Percentiles rank a stretch among this genome's conserved stretches.
These are phyloP conservation scores for Nixonia krombeini DNA, from an alignment of 1,140 invertebrate genomes.

Conservation along the genomic window DNA sequence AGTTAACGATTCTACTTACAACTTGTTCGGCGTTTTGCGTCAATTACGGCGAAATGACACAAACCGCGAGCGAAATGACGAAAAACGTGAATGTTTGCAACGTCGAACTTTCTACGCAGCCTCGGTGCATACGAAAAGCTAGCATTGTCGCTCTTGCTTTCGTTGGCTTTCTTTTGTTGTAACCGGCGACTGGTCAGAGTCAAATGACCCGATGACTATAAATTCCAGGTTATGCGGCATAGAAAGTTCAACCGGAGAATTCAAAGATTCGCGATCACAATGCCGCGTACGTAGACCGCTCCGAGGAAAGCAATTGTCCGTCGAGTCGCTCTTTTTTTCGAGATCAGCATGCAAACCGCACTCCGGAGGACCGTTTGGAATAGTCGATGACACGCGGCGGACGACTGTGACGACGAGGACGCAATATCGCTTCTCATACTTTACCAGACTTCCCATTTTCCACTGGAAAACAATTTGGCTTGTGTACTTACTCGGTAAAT, in stretches of 20 bases:
- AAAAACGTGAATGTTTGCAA: too few relatives aligned
- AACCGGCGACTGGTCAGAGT: constrained; percentile 17
- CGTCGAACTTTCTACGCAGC: constrained; percentile 29
- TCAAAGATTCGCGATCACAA: constrained; percentile 18
- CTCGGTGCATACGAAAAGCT: constrained; percentile 38
- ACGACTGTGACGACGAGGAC: too few relatives aligned
- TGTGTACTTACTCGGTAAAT: too few relatives aligned
- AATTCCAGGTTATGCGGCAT: constrained; percentile 4
- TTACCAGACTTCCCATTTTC: too few relatives aligned
- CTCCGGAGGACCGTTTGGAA: constrained; percentile 27
- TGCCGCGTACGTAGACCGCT: constrained; percentile 1
- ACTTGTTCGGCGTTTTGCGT: too few relatives aligned
- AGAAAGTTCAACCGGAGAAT: constrained; percentile 12
- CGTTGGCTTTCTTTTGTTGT: constrained; percentile 21
- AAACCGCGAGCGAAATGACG: too few relatives aligned
- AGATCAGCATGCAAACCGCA: constrained; percentile 46
- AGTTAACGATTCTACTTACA: too few relatives aligned
- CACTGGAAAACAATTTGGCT: too few relatives aligned
- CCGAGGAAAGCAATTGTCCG: constrained; percentile 16
- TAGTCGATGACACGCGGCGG: constrained; percentile 34
- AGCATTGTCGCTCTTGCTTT: constrained; percentile 36
- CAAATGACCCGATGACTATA: constrained; percentile 19
- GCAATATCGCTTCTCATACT: too few relatives aligned
- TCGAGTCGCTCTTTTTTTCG: constrained; percentile 29
- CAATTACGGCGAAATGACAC: too few relatives aligned